Evolutionary conservation across 53 echinoderm and acorn worm genomes (phyloP), one percentile per base, ranked within the genome.

Genomic region (Patiria pectinifera): DNA sequence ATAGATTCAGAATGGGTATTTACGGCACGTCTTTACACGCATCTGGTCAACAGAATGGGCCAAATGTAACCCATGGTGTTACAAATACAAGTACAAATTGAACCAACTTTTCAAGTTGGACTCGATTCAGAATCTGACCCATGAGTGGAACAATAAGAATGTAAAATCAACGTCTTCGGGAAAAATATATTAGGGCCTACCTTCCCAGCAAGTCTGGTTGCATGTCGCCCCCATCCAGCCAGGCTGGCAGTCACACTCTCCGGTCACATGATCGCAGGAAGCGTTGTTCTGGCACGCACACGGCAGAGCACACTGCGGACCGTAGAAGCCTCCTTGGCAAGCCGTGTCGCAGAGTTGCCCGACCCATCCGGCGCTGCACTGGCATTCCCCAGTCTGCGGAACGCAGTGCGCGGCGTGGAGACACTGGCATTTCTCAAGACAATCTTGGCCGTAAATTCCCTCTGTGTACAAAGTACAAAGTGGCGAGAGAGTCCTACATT

Each of bases 221-320:
- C 97, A 97, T 14, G 48, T 63, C 15, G 35, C 82, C 13, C 97
- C 97, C 22, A 49, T 83, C 95, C 95, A 97, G 25, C 97, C 97
- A 4, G 96, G 96, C 13, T 76, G 66, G 62, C 97, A 97, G 59
- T 72, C 87, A 72, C 97, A 97, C n/a, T 18, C 66, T 48, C 97
- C 97, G 3, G 92, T 84, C 59, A 96, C 92, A 13, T 94, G 94
- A 76, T 95, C 89, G 88, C 97, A 97, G 26, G 59, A 26, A 4
- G 95, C 96, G 59, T 71, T 83, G 82, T 97, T 94, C 59, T 80
- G 82, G 80, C 97, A 97, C 22, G 84, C 69, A 80, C 98, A 98
- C 0, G 76, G 44, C 0, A 49, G 45, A 15, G 88, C 62, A 72
- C 96, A 96, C 35, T 93, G 44, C 58, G 85, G 74, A 35, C 96